Evolutionary conservation across 64 coral and sea anemone genomes (phyloP), one percentile per base, ranked within the genome.

Genomic region (Orbicella faveolata): DNA sequence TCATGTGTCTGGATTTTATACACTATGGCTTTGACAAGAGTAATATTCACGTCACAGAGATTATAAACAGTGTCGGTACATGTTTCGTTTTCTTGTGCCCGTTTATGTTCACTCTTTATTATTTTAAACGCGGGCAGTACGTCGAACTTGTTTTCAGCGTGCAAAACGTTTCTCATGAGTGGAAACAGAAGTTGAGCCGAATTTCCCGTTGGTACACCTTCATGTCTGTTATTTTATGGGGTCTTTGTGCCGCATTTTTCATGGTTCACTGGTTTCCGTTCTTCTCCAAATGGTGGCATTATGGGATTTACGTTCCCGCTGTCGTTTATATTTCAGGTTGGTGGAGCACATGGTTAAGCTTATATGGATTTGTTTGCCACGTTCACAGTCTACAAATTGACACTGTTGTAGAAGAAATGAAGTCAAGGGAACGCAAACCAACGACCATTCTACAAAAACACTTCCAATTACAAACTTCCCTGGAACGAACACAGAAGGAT

Each of bases 301-400:
- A 94, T 62, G 33, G 53, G 33, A 11, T 90, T 11, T 94, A 94
- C 39, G 79, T 87, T 34, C 26, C 74, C 21, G 52, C 52, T 3
- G 74, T 90, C 20, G 63, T 90, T 4, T 94, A 79, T 41, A 90
- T 76, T 4, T 63, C 93, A 75, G 88, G 93, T 0, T 94, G 93
- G 93, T 94, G 93, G 93, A 64, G 39, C 0, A 87, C 75, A 34
- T 94, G 93, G 93, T 52, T 94, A 1, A 94, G 81, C 36, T 74
- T 94, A 9, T 94, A 94, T 63, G 93, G 93, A 26, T 94, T 94
- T 67, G 88, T 94, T 13, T 94, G 93, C 36, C 93, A 94, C 21
- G 88, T 90, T 3, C 93, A 94, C 66, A 94, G 88, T 74, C 52
- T 94, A 34, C 80, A 94, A 76, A 81, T 94, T 74, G 93, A 94